Evolutionary conservation across 2,888 invertebrate species (phyloP).

Genomic region (Leptinotarsa tumamoca): DNA sequence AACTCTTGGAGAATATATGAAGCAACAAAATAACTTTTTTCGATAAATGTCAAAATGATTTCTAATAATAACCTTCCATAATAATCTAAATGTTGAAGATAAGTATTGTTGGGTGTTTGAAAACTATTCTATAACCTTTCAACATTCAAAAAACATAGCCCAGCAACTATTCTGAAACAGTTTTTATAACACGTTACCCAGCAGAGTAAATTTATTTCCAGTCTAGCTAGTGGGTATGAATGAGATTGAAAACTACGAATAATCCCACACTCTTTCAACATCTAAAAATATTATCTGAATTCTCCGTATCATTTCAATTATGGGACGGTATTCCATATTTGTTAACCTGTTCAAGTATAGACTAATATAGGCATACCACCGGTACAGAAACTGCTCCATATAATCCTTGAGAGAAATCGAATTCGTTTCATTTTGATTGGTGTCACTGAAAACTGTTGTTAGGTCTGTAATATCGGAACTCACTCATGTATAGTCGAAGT

Average conservation of each 20-base stretch:
- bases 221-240: conserved; percentile 22
- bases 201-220: background rate
- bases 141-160: too few relatives aligned
- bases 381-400: background rate
- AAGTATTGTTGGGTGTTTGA: too few relatives aligned
- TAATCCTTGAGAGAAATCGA: background rate
- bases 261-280: conserved; percentile 23
- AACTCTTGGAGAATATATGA: too few relatives aligned
- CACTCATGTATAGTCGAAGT: too few relatives aligned
- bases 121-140: too few relatives aligned
- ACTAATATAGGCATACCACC: conserved; percentile 3
- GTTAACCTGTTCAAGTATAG: background rate
- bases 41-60: too few relatives aligned
- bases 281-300: conserved; percentile 8
- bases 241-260: conserved; percentile 5
- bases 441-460: too few relatives aligned
- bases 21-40: too few relatives aligned
- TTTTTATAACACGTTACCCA: background rate
- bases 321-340: conserved; percentile 19
- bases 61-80: too few relatives aligned
- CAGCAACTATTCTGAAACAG: too few relatives aligned
- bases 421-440: background rate
- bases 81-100: too few relatives aligned
- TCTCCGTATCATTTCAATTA: background rate
- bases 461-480: too few relatives aligned